Conservation (phyloP, 2,113 vertebrate species). For the Megatriorchis doriae region DNA sequence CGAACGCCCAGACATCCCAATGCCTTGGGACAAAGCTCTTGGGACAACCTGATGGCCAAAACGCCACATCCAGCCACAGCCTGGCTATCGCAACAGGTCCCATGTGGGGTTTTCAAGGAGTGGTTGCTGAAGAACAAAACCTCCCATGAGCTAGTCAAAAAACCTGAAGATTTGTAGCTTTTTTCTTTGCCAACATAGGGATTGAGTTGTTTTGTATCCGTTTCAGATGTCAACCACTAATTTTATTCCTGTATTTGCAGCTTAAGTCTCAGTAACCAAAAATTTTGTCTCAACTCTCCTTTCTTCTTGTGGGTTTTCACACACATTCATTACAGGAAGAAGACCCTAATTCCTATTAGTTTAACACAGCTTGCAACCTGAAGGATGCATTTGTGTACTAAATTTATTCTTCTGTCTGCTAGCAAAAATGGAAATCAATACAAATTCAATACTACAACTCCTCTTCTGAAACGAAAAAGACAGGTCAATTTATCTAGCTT, state of each 20-base stretch:
- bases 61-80: neutral
- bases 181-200: neutral
- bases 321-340: neutral
- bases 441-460: neutral
- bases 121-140: neutral
- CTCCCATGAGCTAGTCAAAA: neutral
- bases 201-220: neutral
- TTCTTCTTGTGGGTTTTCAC: neutral
- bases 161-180: neutral
- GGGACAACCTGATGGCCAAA: neutral
- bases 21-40: neutral
- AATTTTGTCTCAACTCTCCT: neutral
- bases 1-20: neutral
- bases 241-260: neutral
- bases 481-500: neutral
- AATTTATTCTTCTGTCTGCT: neutral
- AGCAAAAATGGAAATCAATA: conserved; percentile 13
- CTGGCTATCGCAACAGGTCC: neutral
- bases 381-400: neutral
- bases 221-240: neutral
- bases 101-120: neutral
- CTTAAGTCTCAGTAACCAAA: neutral
- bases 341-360: neutral
- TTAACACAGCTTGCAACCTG: neutral
- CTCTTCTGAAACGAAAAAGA: neutral